Conservation (phyloP, 2,113 vertebrate species). For the Delphinus delphis region DNA sequence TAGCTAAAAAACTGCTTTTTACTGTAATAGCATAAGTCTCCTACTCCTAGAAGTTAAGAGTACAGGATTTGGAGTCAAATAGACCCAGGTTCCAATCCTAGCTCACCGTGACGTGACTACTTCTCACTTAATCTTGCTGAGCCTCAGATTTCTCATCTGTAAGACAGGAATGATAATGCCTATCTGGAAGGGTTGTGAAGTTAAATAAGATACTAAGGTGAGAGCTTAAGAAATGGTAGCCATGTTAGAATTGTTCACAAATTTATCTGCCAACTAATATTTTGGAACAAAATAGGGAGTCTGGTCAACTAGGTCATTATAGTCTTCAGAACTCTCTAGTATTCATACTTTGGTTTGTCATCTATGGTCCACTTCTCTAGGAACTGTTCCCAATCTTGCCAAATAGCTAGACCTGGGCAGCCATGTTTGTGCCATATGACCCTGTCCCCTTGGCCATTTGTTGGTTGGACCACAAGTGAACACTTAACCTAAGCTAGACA, state of each 20-base stretch:
- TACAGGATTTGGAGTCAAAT: background rate
- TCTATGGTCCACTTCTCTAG: background rate
- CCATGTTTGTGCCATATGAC: background rate
- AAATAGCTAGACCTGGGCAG: background rate
- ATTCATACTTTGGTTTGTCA: conserved; percentile 6
- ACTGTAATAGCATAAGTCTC: background rate
- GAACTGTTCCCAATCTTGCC: background rate
- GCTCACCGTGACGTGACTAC: background rate
- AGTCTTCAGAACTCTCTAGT: background rate
- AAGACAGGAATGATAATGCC: background rate
- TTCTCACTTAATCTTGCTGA: background rate
- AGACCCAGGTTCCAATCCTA: background rate
- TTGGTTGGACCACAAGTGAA: background rate
- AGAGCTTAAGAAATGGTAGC: conserved; percentile 42
- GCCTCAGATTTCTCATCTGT: background rate
- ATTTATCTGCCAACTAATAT: background rate
- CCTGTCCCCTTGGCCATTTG: background rate
- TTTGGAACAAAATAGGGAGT: background rate
- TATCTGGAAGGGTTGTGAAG: background rate
- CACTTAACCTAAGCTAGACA: background rate
- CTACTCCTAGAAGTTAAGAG: background rate
- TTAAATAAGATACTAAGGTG: background rate
- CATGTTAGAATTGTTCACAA: conserved; percentile 33
- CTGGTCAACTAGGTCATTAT: background rate
- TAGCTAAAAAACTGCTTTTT: conserved; percentile 14